Conservation (phyloP, 2,113 vertebrate genomes). For the Saimiri boliviensis region DNA sequence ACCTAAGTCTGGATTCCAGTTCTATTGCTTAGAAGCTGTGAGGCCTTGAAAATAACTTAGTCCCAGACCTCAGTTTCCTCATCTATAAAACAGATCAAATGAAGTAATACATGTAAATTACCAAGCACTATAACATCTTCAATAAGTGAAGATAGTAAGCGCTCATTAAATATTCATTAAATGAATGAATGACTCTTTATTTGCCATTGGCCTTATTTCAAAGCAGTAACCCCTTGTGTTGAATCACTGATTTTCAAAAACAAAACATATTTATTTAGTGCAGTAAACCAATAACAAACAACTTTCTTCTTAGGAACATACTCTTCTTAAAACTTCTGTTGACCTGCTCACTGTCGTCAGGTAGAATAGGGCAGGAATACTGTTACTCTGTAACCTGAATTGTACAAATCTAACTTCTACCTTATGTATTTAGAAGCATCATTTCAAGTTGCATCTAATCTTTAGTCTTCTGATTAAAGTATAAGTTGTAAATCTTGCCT, state of each 20-base stretch:
- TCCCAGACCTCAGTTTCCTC: background rate
- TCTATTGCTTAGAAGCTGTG: background rate
- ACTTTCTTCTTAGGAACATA: background rate
- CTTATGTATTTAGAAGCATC: background rate
- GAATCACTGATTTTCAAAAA: background rate
- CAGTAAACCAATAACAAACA: background rate
- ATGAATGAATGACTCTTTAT: background rate
- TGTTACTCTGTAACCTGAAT: background rate
- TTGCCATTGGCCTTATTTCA: background rate
- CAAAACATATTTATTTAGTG: background rate
- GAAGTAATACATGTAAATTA: background rate
- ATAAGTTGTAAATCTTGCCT: background rate
- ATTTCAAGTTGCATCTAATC: background rate
- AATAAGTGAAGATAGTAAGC: background rate
- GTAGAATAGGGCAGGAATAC: background rate
- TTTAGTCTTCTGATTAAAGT: background rate
- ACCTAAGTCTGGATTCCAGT: background rate
- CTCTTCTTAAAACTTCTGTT: background rate
- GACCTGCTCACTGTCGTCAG: background rate
- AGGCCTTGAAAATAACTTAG: background rate
- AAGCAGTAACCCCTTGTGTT: background rate
- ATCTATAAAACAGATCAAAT: background rate
- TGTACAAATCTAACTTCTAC: background rate
- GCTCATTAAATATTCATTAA: background rate
- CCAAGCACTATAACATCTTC: background rate